Conservation (phyloP, 2,797 vertebrate genomes). For the Setipinna tenuifilis region DNA sequence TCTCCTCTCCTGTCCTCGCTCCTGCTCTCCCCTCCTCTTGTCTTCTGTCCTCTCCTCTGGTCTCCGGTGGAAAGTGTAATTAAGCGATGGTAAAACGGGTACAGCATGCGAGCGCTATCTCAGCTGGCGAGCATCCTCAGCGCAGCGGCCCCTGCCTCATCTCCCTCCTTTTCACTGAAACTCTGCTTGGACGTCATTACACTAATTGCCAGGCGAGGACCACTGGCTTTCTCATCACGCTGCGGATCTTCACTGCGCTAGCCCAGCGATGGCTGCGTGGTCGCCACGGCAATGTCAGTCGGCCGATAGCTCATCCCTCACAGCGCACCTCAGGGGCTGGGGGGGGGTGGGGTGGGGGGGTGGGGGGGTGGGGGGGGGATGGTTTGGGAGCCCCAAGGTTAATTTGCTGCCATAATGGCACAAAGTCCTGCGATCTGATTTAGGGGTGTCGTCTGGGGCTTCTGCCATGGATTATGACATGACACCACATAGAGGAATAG, state of each 20-base stretch:
- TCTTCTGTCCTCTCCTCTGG: background rate
- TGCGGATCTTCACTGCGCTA: background rate
- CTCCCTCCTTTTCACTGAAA: constrained; percentile 40
- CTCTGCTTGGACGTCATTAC: constrained; percentile 54
- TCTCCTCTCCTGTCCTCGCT: background rate
- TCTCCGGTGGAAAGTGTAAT: constrained; percentile 2
- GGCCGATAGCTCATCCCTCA: background rate
- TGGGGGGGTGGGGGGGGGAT: background rate
- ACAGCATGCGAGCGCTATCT: constrained; percentile 41
- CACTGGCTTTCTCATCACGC: constrained; percentile 35
- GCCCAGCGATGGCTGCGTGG: background rate
- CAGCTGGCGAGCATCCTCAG: constrained; percentile 30
- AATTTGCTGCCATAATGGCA: constrained; percentile 2
- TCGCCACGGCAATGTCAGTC: background rate
- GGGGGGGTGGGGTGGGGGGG: constrained; percentile 5
- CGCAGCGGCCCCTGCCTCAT: constrained; percentile 1
- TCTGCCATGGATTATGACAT: background rate
- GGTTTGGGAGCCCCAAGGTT: constrained; percentile 22
- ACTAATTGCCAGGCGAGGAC: constrained; percentile 53
- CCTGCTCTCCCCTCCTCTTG: background rate
- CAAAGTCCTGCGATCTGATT: constrained; percentile 11
- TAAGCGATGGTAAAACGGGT: constrained; percentile 26
- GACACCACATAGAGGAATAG: background rate
- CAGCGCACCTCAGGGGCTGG: background rate
- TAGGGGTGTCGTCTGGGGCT: background rate